A percentile compares a stretch with the other conserved stretches of the same genome.
Evolutionary conservation across 1,140 invertebrate genomes (phyloP).

Genomic region (Ganaspis sp.): DNA sequence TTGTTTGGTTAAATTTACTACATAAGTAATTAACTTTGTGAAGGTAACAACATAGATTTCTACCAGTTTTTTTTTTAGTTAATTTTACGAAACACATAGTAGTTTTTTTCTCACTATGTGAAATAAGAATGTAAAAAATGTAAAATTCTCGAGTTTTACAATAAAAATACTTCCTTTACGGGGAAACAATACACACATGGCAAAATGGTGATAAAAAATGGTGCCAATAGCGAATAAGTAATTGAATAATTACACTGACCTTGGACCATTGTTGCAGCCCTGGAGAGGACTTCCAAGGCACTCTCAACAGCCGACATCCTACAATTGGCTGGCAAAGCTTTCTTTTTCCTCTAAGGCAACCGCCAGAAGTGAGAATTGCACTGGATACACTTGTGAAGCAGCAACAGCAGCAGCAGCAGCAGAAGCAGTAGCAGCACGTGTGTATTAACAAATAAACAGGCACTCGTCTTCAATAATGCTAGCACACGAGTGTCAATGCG

Average conservation of each 20-base stretch:
- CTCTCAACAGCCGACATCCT: conserved; percentile 83
- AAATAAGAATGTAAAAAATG: too few species aligned
- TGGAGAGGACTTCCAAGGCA: conserved; percentile 90
- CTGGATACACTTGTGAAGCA: conserved; percentile 13
- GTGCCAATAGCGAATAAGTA: neutral
- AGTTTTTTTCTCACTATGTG: too few species aligned
- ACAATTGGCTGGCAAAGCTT: conserved; percentile 18
- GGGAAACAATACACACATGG: too few species aligned
- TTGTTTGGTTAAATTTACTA: too few species aligned
- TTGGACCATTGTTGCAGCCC: conserved; percentile 94
- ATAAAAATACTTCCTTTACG: too few species aligned
- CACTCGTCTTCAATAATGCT: neutral
- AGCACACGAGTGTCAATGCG: neutral
- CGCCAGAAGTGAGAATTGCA: conserved; percentile 33
- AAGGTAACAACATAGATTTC: too few species aligned
- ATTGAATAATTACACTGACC: conserved; percentile 74
- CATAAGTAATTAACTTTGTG: too few species aligned
- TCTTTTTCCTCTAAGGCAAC: conserved; percentile 30
- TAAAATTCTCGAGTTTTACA: too few species aligned
- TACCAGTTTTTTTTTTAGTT: too few species aligned
- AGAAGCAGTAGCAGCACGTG: conserved; percentile 25
- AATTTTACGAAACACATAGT: too few species aligned
- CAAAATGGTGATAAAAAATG: neutral
- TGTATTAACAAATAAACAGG: conserved; percentile 25
- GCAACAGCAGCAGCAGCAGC: too few species aligned